A percentile compares a stretch with the other conserved stretches of the same genome.
phyloP scores from a whole-genome alignment of 2,113 vertebrate genomes.

The Salvelinus fontinalis region DNA sequence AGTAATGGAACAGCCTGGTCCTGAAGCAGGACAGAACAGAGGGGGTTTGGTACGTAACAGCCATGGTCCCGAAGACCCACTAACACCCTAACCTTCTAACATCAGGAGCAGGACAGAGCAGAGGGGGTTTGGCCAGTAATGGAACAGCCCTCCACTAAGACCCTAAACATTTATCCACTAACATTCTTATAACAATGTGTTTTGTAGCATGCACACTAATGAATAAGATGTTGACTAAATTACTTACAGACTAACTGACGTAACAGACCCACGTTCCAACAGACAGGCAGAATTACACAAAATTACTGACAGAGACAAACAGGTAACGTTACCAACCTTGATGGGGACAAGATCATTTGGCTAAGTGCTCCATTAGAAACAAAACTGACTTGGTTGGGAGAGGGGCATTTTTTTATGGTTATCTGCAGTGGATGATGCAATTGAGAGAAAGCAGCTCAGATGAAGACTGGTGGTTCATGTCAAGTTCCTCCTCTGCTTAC shows the following conservation, averaged over 20 bases:
- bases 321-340: not conserved
- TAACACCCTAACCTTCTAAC: too few relatives aligned
- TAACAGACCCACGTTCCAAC: not conserved
- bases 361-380: not conserved
- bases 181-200: too few relatives aligned
- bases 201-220: too few relatives aligned
- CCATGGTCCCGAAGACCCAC: not conserved
- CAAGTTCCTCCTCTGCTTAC: not conserved
- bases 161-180: too few relatives aligned
- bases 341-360: not conserved
- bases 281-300: not conserved
- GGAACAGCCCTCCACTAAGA: too few relatives aligned
- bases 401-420: not conserved
- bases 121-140: too few relatives aligned
- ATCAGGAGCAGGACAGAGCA: too few relatives aligned
- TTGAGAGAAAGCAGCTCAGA: not conserved
- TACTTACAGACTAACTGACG: not conserved
- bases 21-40: not conserved
- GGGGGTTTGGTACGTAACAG: too few relatives aligned
- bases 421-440: not conserved
- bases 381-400: constrained; percentile 18
- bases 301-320: not conserved
- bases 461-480: not conserved
- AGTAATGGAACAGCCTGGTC: too few relatives aligned
- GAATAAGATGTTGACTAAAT: too few relatives aligned